Evolutionary conservation across 2,888 invertebrate genomes (phyloP), one percentile per base, ranked within the genome.

Genomic region (Drosophila koepferae): DNA sequence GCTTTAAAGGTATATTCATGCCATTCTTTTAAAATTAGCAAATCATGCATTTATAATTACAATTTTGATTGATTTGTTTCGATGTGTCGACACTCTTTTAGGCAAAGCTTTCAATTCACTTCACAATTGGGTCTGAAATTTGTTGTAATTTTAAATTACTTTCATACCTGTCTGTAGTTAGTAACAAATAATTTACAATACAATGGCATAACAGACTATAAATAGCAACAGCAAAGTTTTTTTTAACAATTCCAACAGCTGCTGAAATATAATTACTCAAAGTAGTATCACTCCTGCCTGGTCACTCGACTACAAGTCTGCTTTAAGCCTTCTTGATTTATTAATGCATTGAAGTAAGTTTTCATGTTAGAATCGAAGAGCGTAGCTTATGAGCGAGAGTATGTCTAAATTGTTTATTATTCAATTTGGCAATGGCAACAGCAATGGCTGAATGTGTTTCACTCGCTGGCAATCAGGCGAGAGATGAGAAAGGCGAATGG

Each of bases 401-500:
- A 18, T 51, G 18, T 18, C 49, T 34, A 51, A 51, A 56, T 46
- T 55, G 54, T 69, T 71, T 76, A 40, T 74, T 74, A 71, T 77
- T 72, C 80, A 81, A 84, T 83, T 84, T 80, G 53, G 38, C 65
- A 61, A 65, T 62, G 63, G 46, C 49, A n/a, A 10, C 0, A 5
- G 48, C 46, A 56, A 66, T 59, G 65, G 61, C 67, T 55, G 74
- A 80, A 77, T 84, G 82, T 34, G 34, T 74, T 72, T 72, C 80
- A 69, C 74, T 68, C 34, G 60, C 70, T 56, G 58, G 72, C 77
- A 77, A 83, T 83, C 82, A 81, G 72, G 55, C 55, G 28, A 16
- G 16, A n/a, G 58, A 60, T 61, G 55, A 41, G 73, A 20, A 20
- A 78, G 77, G 64, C 82, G 81, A 48, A 40, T 2, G 6, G 40